Evolutionary conservation across 2,888 invertebrate genomes (phyloP), one percentile per base, ranked within the genome.

Genomic region (Hydriomena furcata): DNA sequence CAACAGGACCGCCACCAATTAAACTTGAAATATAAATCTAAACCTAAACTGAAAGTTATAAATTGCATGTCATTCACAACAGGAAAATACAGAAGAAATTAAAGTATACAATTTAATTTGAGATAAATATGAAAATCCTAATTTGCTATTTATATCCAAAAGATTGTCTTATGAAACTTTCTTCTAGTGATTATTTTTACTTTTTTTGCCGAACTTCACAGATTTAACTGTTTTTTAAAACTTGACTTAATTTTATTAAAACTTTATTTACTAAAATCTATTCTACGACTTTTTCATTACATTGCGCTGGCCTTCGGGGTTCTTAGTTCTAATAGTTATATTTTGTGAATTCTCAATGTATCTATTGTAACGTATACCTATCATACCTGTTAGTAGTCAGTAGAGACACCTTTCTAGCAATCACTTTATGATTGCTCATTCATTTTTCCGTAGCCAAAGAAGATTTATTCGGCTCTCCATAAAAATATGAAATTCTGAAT

Each of bases 381-480:
- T 63, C 59, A 63, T 61, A 59, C 57, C 54, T 55, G 51, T 60
- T 53, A 56, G 58, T 68, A 70, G 63, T 44, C 17, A 61, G 40
- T 63, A 61, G 62, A 52, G 42, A 31, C 41, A 58, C 44, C 57
- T 61, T 62, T 61, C 57, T 55, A 65, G 75, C 80, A 79, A 80
- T 80, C 78, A 68, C 58, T 68, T 62, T 64, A 61, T 71, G 78
- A 79, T 82, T 83, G 79, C 79, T 81, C 68, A 78, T 78, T 78
- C 67, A 81, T 82, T 84, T 83, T 79, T 82, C 81, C 84, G 78
- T 87, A 87, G 84, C 77, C 60, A 75, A 79, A 73, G 83, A 84
- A 82, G 81, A 85, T 75, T 79, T 76, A 76, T 77, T 73, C 76
- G 71, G 82, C 77, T 77, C 76, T 77, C 71, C 78, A 78, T 83